Percentiles rank a stretch among this genome's conserved stretches.
phyloP scores from a whole-genome alignment of 2,888 invertebrate genomes.

The Agrotis clavis region DNA sequence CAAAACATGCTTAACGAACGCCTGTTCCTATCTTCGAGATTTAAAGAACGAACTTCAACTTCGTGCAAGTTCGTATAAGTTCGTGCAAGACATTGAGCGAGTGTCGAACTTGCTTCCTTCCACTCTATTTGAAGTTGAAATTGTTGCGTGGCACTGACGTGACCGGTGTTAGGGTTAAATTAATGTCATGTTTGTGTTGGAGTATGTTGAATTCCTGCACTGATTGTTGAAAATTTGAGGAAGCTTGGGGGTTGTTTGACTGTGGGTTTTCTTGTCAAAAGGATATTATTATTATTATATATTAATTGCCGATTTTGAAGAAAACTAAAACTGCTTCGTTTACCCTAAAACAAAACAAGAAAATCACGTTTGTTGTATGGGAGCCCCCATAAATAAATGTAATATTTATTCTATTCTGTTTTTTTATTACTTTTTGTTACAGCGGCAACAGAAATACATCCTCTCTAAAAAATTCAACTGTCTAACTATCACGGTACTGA shows the following conservation, averaged over 20 bases:
- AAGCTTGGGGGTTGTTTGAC: neutral
- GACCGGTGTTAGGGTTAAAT: slow-evolving; percentile 27
- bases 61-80: slow-evolving; percentile 38
- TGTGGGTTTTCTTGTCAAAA: neutral
- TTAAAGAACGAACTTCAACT: slow-evolving; percentile 49
- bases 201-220: slow-evolving; percentile 8
- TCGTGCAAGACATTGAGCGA: slow-evolving; percentile 41
- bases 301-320: too few relatives aligned
- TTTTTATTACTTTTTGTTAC: too few relatives aligned
- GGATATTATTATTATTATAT: too few relatives aligned
- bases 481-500: too few relatives aligned
- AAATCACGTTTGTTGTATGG: too few relatives aligned
- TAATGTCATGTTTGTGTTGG: slow-evolving; percentile 29
- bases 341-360: too few relatives aligned
- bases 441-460: too few relatives aligned
- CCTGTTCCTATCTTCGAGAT: slow-evolving; percentile 40
- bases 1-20: slow-evolving; percentile 34
- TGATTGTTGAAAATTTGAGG: slow-evolving; percentile 9
- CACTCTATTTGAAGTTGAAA: slow-evolving; percentile 68
- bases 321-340: too few relatives aligned
- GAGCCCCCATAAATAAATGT: too few relatives aligned
- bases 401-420: too few relatives aligned
- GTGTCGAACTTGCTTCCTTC: slow-evolving; percentile 36
- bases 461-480: too few relatives aligned
- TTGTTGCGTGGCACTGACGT: slow-evolving; percentile 60